phyloP scores from a whole-genome alignment of 2,888 invertebrate genomes.

The Schizaphis graminum region DNA sequence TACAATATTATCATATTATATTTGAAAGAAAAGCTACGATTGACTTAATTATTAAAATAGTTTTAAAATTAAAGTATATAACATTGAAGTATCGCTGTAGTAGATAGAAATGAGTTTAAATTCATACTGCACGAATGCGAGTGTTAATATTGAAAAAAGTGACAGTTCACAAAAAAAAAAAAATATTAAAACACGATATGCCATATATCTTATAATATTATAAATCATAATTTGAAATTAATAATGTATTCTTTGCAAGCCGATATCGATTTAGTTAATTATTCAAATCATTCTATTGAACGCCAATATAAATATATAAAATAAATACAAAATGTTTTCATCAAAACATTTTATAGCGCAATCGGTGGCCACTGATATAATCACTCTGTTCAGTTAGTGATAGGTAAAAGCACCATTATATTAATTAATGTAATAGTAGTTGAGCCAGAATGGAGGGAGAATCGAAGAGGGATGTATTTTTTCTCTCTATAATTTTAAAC shows the following conservation, averaged over 20 bases:
- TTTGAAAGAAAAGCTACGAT: not conserved
- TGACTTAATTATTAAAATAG: not conserved
- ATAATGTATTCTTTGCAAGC: not conserved
- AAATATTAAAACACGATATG: not conserved
- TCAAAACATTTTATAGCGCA: not conserved
- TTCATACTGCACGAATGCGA: not conserved
- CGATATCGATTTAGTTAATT: not conserved
- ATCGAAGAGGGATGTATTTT: not conserved
- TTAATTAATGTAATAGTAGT: not conserved
- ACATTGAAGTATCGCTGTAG: not conserved
- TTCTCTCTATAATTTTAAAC: constrained; percentile 36
- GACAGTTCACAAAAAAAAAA: not conserved
- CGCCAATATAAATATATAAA: not conserved
- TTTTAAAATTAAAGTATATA: too few relatives aligned
- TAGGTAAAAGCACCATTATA: not conserved
- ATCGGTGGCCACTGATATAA: not conserved
- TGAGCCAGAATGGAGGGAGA: not conserved
- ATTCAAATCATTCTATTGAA: not conserved
- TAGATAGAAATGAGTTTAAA: not conserved
- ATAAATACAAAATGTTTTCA: not conserved
- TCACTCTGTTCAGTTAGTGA: not conserved
- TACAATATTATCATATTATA: not conserved
- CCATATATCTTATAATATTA: not conserved
- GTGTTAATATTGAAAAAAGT: not conserved
- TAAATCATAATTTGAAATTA: not conserved